A percentile compares a stretch with the other conserved stretches of the same genome.
Evolutionary conservation across 2,888 invertebrate genomes (phyloP).

Genomic region (Cataglyphis altisquamis): DNA sequence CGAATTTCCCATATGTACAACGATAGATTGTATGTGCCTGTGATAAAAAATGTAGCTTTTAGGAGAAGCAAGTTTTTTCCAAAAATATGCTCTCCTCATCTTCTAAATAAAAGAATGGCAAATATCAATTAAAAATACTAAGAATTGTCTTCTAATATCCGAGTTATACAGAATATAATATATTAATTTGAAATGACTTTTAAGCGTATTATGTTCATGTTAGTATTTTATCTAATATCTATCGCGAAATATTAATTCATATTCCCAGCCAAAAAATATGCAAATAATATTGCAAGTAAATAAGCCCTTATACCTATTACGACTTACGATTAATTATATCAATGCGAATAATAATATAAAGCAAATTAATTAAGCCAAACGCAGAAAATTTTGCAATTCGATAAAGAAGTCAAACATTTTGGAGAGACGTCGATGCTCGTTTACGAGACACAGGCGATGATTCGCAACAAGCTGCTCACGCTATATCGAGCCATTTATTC

Average conservation of each 20-base stretch:
- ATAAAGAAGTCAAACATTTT: slow-evolving; percentile 38
- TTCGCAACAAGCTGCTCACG: slow-evolving; percentile 64
- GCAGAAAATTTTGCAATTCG: background rate
- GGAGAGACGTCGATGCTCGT: slow-evolving; percentile 46
- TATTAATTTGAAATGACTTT: background rate
- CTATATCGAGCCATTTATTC: slow-evolving; percentile 75
- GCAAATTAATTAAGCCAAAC: background rate
- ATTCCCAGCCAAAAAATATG: background rate
- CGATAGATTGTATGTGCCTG: background rate
- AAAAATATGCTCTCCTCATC: background rate
- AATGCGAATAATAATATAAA: background rate
- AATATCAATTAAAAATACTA: background rate
- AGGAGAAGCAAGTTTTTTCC: background rate
- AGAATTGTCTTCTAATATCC: background rate
- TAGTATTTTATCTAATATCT: background rate
- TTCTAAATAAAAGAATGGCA: background rate
- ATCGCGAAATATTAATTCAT: background rate
- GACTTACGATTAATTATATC: background rate
- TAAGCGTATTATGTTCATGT: background rate
- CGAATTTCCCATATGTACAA: background rate
- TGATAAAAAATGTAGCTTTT: background rate
- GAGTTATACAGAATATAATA: background rate
- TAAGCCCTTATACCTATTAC: background rate
- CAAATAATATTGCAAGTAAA: background rate
- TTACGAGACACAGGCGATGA: slow-evolving; percentile 57